phyloP scores from a whole-genome alignment of 2,797 vertebrate species.

The Arctocebus calabarensis region DNA sequence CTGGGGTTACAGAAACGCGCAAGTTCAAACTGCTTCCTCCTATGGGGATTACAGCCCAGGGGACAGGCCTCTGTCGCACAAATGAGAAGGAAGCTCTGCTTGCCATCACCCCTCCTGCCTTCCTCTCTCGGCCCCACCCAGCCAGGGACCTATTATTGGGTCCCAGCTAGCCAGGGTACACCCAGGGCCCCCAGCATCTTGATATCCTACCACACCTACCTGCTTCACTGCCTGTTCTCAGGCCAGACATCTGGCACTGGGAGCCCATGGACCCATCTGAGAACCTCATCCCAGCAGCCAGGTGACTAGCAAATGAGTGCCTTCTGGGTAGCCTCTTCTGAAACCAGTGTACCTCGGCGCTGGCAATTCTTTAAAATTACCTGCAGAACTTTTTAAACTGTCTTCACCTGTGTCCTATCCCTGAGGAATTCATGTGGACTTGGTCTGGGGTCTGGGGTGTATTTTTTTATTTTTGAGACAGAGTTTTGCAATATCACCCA shows the following conservation, averaged over 20 bases:
- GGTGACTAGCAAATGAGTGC: not conserved
- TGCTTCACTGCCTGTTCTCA: not conserved
- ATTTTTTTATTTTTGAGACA: no score
- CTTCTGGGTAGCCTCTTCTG: not conserved
- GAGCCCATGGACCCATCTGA: not conserved
- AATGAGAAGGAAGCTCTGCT: not conserved
- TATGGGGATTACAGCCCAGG: not conserved
- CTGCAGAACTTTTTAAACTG: not conserved
- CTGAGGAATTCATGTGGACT: not conserved
- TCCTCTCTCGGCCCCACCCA: not conserved
- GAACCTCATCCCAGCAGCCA: not conserved
- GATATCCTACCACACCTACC: not conserved
- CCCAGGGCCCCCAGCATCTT: not conserved
- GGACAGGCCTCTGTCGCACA: not conserved
- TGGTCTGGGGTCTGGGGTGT: not conserved
- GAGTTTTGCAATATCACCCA: no score
- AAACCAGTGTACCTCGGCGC: not conserved
- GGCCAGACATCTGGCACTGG: accelerated
- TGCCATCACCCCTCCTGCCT: not conserved
- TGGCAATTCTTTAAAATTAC: not conserved
- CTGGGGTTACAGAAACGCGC: not conserved
- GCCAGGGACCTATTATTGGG: not conserved
- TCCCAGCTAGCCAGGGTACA: not conserved
- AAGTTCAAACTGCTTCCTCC: not conserved
- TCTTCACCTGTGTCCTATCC: not conserved